Conservation (phyloP, 2,797 vertebrate genomes). For the Tapera naevia region DNA sequence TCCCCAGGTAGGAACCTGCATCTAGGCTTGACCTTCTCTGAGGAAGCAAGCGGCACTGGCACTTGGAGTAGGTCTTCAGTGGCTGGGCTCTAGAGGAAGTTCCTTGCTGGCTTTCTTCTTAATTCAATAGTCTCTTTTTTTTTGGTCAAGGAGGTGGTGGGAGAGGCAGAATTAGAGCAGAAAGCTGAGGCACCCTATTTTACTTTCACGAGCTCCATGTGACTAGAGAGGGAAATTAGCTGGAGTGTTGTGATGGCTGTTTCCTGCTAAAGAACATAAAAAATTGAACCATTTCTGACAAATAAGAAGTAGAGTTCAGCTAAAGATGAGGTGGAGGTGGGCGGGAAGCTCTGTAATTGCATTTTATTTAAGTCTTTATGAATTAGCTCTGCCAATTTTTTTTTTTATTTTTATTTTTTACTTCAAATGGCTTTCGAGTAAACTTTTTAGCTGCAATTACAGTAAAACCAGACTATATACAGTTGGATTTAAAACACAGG, state of each 20-base stretch:
- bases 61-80: not conserved
- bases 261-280: constrained; percentile 41
- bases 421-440: constrained; percentile 20
- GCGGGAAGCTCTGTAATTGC: constrained; percentile 59
- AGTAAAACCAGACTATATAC: constrained; percentile 9
- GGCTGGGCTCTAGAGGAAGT: not conserved
- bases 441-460: constrained; percentile 25
- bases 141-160: not conserved
- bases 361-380: constrained; percentile 64
- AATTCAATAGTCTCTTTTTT: not conserved
- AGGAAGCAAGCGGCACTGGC: not conserved
- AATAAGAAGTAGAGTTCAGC: constrained; percentile 31
- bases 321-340: constrained; percentile 53
- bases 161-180: not conserved
- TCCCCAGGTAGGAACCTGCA: not conserved
- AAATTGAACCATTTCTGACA: constrained; percentile 48
- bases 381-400: constrained; percentile 51
- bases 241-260: constrained; percentile 52
- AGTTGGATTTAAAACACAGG: not conserved
- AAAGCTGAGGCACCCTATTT: not conserved
- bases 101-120: not conserved
- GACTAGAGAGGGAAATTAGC: constrained; percentile 4
- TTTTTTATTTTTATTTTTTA: constrained; percentile 20
- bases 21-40: not conserved
- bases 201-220: not conserved